Percentiles rank a stretch among this genome's conserved stretches.
Evolutionary conservation across 2,113 vertebrate genomes (phyloP).

Genomic region (Copsychus sechellarum): DNA sequence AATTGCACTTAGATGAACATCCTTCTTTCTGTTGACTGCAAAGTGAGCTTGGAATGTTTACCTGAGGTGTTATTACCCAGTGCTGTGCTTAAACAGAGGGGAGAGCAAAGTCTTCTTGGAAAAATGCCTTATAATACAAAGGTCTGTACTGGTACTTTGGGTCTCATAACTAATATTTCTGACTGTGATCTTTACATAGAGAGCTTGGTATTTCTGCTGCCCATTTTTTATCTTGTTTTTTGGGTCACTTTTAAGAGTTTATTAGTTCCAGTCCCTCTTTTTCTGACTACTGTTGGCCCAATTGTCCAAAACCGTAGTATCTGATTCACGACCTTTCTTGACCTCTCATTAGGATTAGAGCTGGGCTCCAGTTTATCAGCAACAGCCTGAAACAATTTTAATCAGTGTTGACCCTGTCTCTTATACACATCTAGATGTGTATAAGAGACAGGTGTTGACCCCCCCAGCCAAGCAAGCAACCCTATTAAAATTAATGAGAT

Average conservation of each 20-base stretch:
- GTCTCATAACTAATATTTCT: not conserved
- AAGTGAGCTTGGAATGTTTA: not conserved
- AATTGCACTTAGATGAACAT: conserved; percentile 30
- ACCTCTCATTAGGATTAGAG: conserved; percentile 37
- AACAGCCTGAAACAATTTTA: conserved; percentile 40
- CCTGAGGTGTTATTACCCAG: not conserved
- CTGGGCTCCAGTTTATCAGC: conserved; percentile 13
- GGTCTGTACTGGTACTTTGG: not conserved
- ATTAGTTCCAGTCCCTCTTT: not conserved
- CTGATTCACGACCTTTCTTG: not conserved
- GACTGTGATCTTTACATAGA: not conserved
- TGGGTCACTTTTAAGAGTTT: not conserved
- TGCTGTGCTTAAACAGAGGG: not conserved
- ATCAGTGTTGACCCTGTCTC: conserved; percentile 20
- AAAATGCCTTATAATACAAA: not conserved
- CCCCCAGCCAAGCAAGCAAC: not conserved
- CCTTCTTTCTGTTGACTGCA: not conserved
- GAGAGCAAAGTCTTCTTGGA: not conserved
- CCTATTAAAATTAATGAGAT: conserved; percentile 54
- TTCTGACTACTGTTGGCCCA: not conserved
- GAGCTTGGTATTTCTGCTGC: not conserved
- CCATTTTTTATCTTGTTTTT: not conserved
- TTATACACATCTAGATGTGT: no score
- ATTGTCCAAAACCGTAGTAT: not conserved
- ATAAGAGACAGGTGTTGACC: no score